Percentiles rank a stretch among this genome's conserved stretches.
Conservation (phyloP, 2,797 vertebrate genomes). For the Rhinella marina region DNA sequence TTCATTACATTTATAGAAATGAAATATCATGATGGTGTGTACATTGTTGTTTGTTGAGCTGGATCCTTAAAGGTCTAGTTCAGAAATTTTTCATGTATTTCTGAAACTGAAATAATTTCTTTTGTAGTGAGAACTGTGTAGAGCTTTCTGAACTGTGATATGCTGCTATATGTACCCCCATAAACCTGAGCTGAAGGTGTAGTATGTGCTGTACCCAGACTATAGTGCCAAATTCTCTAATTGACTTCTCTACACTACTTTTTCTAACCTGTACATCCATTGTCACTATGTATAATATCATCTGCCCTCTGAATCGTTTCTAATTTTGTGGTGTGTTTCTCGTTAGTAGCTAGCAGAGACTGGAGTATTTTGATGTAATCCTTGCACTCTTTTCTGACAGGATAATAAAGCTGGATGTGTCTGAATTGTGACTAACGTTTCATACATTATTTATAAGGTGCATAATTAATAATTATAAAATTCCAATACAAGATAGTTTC, state of each 20-base stretch:
- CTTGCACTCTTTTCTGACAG: slow-evolving; percentile 81
- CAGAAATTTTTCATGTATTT: slow-evolving; percentile 7
- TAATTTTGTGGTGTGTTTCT: slow-evolving; percentile 84
- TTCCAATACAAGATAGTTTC: too few relatives aligned
- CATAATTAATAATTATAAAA: background rate
- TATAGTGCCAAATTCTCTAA: slow-evolving; percentile 72
- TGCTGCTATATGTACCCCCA: slow-evolving; percentile 38
- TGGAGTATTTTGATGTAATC: slow-evolving; percentile 85
- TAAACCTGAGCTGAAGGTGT: slow-evolving; percentile 43
- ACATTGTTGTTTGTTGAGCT: slow-evolving; percentile 25
- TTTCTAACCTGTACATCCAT: slow-evolving; percentile 78
- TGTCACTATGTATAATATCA: slow-evolving; percentile 72
- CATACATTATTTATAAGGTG: slow-evolving; percentile 5
- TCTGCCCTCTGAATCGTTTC: slow-evolving; percentile 75
- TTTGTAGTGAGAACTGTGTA: slow-evolving; percentile 42
- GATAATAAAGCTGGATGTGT: slow-evolving; percentile 85
- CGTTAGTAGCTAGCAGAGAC: slow-evolving; percentile 84
- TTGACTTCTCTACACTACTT: slow-evolving; percentile 62
- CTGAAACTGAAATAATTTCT: background rate
- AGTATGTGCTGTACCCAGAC: slow-evolving; percentile 63
- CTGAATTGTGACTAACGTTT: slow-evolving; percentile 66
- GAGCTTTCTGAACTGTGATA: slow-evolving; percentile 51
- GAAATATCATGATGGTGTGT: slow-evolving; percentile 3
- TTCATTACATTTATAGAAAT: background rate
- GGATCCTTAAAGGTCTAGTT: background rate